A percentile compares a stretch with the other conserved stretches of the same genome.
phyloP scores from a whole-genome alignment of 2,113 vertebrate genomes.

The Eira barbara region DNA sequence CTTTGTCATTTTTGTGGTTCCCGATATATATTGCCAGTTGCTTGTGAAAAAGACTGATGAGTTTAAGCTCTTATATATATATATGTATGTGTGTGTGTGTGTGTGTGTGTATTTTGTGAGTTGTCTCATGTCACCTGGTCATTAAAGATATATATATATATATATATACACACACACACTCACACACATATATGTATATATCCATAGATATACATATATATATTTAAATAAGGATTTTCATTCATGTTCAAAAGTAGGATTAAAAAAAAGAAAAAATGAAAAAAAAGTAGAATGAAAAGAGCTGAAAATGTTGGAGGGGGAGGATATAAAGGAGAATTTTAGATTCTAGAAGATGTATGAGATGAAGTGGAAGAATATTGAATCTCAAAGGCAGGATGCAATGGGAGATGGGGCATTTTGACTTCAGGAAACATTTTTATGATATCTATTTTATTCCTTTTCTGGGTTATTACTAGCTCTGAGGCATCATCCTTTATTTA shows the following conservation, averaged over 20 bases:
- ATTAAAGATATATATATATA: neutral
- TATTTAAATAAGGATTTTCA: neutral
- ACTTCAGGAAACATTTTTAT: neutral
- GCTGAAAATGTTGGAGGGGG: neutral
- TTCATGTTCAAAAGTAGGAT: neutral
- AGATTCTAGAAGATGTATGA: neutral
- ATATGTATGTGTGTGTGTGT: too few relatives aligned
- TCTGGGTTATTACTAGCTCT: neutral
- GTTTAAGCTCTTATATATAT: neutral
- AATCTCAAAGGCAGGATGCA: neutral
- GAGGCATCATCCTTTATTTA: neutral
- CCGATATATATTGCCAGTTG: neutral
- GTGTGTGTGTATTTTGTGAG: neutral
- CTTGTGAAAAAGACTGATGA: neutral
- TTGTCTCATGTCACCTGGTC: neutral
- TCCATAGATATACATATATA: neutral
- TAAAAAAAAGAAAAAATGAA: neutral
- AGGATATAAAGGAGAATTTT: neutral
- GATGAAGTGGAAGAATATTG: neutral
- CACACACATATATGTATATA: neutral
- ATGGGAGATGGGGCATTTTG: neutral
- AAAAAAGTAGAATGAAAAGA: neutral
- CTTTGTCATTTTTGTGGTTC: neutral
- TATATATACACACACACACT: too few relatives aligned
- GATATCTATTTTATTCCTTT: neutral